These are phyloP conservation scores for Spisula subtruncata DNA, from an alignment of 2,888 invertebrate genomes.

Conservation along the genomic window DNA sequence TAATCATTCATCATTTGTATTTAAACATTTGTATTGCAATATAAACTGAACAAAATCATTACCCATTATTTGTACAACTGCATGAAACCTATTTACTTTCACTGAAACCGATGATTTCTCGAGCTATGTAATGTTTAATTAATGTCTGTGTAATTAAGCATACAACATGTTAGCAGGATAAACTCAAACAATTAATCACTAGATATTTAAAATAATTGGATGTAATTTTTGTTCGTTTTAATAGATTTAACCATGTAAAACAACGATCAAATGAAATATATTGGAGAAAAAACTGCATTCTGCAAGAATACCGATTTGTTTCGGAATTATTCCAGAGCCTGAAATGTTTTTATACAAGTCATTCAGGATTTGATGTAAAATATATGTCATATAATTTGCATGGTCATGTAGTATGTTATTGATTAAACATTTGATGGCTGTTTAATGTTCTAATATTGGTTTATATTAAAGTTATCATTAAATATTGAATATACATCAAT, in stretches of 20 bases:
- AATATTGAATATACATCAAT: too few species aligned
- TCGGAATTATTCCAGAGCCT: not conserved
- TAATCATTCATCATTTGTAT: not conserved
- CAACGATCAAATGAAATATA: not conserved
- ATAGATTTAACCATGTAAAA: not conserved
- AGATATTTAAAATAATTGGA: not conserved
- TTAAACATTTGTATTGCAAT: not conserved
- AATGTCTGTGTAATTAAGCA: slow-evolving; percentile 17
- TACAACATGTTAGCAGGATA: not conserved
- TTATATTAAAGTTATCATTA: too few species aligned
- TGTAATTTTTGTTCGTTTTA: not conserved
- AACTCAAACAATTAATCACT: not conserved
- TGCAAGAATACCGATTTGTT: not conserved
- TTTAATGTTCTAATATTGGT: too few species aligned
- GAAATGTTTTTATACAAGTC: too few species aligned
- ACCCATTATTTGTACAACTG: too few species aligned
- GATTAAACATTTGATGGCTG: too few species aligned
- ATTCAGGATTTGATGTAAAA: too few species aligned
- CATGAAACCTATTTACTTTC: not conserved
- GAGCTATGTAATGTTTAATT: not conserved
- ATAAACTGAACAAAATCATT: too few species aligned
- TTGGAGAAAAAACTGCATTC: not conserved
- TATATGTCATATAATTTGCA: too few species aligned
- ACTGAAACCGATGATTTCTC: not conserved
- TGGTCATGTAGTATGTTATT: too few species aligned